These are phyloP conservation scores for Limnothrissa miodon DNA, from an alignment of 2,113 vertebrate genomes.

Conservation along the genomic window DNA sequence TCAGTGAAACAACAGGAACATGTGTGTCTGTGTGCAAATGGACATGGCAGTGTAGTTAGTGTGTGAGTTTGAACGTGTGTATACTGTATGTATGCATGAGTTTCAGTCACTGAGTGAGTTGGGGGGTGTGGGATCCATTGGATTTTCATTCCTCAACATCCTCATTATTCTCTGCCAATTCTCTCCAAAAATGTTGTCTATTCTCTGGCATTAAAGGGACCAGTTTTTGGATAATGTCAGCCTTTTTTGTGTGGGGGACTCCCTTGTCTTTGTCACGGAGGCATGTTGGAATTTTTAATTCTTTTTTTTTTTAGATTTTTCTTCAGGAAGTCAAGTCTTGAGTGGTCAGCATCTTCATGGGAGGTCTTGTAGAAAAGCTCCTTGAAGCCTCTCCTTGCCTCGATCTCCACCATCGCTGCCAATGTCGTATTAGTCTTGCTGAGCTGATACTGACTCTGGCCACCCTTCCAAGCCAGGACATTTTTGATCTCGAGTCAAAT, in stretches of 20 bases:
- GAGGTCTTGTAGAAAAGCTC: conserved; percentile 14
- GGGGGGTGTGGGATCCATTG: not conserved
- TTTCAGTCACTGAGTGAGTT: too few relatives aligned
- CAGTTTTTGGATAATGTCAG: conserved; percentile 8
- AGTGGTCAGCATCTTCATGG: not conserved
- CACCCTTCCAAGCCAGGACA: conserved; percentile 23
- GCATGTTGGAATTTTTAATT: not conserved
- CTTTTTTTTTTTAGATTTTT: too few relatives aligned
- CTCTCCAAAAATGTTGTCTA: not conserved
- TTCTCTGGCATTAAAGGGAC: conserved; percentile 8
- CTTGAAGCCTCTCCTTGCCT: conserved; percentile 10
- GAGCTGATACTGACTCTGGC: not conserved
- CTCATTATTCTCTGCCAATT: not conserved
- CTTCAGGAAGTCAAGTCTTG: too few relatives aligned
- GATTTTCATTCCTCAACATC: conserved; percentile 10
- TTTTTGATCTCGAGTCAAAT: not conserved
- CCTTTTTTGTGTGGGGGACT: not conserved
- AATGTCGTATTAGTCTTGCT: too few relatives aligned
- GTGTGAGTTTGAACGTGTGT: too few relatives aligned
- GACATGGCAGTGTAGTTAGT: too few relatives aligned
- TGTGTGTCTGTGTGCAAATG: too few relatives aligned
- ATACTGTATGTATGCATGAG: too few relatives aligned
- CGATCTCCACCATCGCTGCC: not conserved
- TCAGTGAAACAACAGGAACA: too few relatives aligned
- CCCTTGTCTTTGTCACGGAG: conserved; percentile 12